Base-by-base conservation (phyloP, 1,140 invertebrate species). In the Choristoneura fumiferana region DNA sequence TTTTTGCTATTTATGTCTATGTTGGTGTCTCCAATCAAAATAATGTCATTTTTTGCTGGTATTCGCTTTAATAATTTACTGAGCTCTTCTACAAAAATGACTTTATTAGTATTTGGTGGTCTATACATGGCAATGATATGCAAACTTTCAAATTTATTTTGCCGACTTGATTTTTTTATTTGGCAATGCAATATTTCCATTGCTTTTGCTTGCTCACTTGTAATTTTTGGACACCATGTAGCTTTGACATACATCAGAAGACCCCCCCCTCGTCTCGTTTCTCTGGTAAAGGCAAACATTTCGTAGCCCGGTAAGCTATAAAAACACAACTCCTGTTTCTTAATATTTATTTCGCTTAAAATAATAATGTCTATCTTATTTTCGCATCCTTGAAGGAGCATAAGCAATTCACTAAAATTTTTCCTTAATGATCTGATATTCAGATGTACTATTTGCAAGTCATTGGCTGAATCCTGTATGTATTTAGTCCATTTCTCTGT, bases 271-370 rank as follows among this genome's bases (percentile, higher is more conserved):
- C 57, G 62, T n/a, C n/a, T 37, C 4, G 8, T 58, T 60, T 67
- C 55, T 63, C 67, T 57, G 22, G 67, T 63, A 12, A 52, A 1
- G 54, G 18, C 38, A 52, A 40, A 59, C 33, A 18, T 60, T 36
- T 69, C 58, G 54, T 64, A 73, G 34, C 62, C 62, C n/a, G 36
- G 6, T 52, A 73, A 45, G 14, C 58, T 29, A 37, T 65, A 70
- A 12, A 63, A 53, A 5, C 29, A 18, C 5, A 65, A n/a, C 35
- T 73, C 63, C 6, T 65, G 62, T 4, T 58, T 57, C 53, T 59
- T 73, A 10, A 73, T 65, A 49, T 69, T 73, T 17, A 73, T 62
- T 54, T 73, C 67, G 4, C 60, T 67, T 29, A 69, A 35, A 62
- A 65, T 66, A n/a, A 73, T 52, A 13, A 69, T 59, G 33, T 69